Evolutionary conservation across 2,888 invertebrate species (phyloP), one percentile per base, ranked within the genome.

Genomic region (Nomada flava): DNA sequence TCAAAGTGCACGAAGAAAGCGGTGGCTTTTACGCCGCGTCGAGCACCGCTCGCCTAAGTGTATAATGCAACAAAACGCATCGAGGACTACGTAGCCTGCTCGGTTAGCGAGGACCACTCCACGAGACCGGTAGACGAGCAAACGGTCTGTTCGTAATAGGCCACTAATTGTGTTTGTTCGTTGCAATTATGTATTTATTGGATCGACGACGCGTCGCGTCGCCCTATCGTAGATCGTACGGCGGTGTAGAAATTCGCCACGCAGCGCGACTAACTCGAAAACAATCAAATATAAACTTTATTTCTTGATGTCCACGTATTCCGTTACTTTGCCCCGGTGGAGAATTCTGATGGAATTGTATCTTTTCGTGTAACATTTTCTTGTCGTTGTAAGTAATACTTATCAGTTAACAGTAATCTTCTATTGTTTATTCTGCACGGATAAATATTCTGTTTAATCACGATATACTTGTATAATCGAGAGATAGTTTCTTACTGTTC

Each of bases 91-190:
- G 78, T 15, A 53, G 72, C 57, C 36, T 76, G 62, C 79, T 74
- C 57, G 60, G 42, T 55, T 73, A 76, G 82, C 82, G 73, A 79
- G 67, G 70, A 57, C 44, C 47, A 52, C 75, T 47, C 63, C 65
- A 47, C 67, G 53, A 76, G 71, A 65, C 79, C 76, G 74, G 59
- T 68, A 76, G 69, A 74, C 63, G 79, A 75, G 67, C 80, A 83
- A 88, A 87, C 84, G 84, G 82, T 73, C 87, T 76, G 75, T 69
- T 85, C 85, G 87, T 91, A 91, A 91, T 90, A 90, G 90, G 84
- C 85, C 89, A 63, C 85, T 92, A 92, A 92, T 92, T 91, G 91
- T 89, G 89, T 91, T 92, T 91, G 88, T 89, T 92, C 89, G 90
- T 92, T 91, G 91, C 91, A 91, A 90, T 91, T 92, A 91, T 89